phyloP scores from a whole-genome alignment of 2,888 invertebrate species.

The Belgica antarctica region DNA sequence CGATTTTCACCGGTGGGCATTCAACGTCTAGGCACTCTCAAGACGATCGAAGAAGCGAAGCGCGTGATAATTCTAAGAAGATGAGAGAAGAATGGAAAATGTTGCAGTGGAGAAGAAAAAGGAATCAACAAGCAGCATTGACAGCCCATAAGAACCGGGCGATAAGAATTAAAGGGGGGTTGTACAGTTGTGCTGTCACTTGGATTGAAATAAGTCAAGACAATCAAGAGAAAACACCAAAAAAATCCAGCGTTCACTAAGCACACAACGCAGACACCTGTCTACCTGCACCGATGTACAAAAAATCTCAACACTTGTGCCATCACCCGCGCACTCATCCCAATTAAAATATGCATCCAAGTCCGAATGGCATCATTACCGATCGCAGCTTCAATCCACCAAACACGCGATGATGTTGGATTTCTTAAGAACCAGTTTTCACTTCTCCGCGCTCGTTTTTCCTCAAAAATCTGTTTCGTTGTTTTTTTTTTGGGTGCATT shows the following conservation, averaged over 20 bases:
- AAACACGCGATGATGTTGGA: slow-evolving; percentile 20
- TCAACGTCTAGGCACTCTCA: neutral
- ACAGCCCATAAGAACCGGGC: neutral
- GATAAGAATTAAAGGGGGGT: neutral
- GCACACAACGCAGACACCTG: too few relatives aligned
- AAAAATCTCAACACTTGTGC: too few relatives aligned
- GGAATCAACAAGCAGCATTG: neutral
- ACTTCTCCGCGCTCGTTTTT: neutral
- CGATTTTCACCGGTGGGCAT: too few relatives aligned
- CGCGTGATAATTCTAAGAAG: slow-evolving; percentile 9
- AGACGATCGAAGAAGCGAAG: neutral
- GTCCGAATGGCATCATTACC: neutral
- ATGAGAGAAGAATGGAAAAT: neutral
- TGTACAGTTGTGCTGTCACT: too few relatives aligned
- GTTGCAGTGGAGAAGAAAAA: too few relatives aligned
- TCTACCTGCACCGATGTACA: too few relatives aligned
- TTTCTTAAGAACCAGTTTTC: slow-evolving; percentile 41
- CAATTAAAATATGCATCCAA: too few relatives aligned
- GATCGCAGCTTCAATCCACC: neutral
- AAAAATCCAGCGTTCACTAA: too few relatives aligned
- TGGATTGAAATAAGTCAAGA: too few relatives aligned
- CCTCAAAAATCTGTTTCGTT: neutral
- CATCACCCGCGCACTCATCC: too few relatives aligned
- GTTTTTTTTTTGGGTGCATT: too few relatives aligned
- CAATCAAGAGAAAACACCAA: too few relatives aligned